Evolutionary conservation across 1,140 invertebrate species (phyloP), one percentile per base, ranked within the genome.

Genomic region (Rhizoglyphus robini): DNA sequence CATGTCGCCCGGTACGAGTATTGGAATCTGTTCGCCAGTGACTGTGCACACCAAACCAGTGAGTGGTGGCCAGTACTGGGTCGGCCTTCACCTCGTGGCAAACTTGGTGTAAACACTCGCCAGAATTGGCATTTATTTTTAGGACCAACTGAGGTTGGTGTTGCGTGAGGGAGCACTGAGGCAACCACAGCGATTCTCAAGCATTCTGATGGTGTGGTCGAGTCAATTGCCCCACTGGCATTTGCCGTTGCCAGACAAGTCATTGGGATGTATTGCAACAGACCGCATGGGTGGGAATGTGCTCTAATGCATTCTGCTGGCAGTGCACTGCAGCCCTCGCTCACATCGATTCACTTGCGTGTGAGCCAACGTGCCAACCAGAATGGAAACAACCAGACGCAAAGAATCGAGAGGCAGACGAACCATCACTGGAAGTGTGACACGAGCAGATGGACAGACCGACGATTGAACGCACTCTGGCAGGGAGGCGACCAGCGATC

Each of bases 1-100:
- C n/a, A n/a, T n/a, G n/a, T n/a, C n/a, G n/a, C n/a, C n/a, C n/a
- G n/a, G n/a, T n/a, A n/a, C n/a, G n/a, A n/a, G n/a, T n/a, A n/a
- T n/a, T n/a, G n/a, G n/a, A n/a, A n/a, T n/a, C n/a, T n/a, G n/a
- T n/a, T n/a, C n/a, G n/a, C n/a, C n/a, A n/a, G n/a, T n/a, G n/a
- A n/a, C n/a, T n/a, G n/a, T n/a, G n/a, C n/a, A n/a, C 18, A 41
- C 36, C 36, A 41, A 41, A 41, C 36, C 8, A 41, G 36, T 18
- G 8, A 18, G 18, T 41, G 8, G 18, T 41, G 36, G 8, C 36
- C 51, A 54, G 36, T 41, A 11, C 18, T 41, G 8, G 8, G 36
- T 41, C 51, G 51, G 51, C 51, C 51, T 54, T 54, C 51, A 54
- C 51, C 51, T 54, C 51, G 51, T 54, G 51, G 51, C 51, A 54